phyloP scores from a whole-genome alignment of 2,888 invertebrate genomes.

The Tachina lurida region DNA sequence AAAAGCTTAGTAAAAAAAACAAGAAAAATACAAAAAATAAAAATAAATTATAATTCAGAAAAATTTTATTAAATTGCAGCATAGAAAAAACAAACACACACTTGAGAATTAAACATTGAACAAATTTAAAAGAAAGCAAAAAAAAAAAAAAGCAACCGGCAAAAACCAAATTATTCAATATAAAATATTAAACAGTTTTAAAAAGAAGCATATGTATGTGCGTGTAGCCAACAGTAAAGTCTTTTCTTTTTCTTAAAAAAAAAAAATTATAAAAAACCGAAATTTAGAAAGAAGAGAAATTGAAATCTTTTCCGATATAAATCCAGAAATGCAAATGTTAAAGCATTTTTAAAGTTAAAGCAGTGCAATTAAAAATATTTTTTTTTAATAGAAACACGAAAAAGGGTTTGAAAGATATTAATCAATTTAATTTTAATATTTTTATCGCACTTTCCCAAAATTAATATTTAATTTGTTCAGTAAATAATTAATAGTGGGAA shows the following conservation, averaged over 20 bases:
- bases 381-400: too few species aligned
- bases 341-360: too few species aligned
- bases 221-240: background rate
- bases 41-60: conserved; percentile 52
- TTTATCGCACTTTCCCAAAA: too few species aligned
- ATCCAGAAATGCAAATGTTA: background rate
- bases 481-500: too few species aligned
- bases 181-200: conserved; percentile 21
- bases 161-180: conserved; percentile 41
- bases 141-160: background rate
- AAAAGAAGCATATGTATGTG: background rate
- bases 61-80: conserved; percentile 56
- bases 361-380: too few species aligned
- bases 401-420: too few species aligned
- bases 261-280: background rate
- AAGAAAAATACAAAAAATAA: conserved; percentile 63
- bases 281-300: background rate
- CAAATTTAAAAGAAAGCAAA: conserved; percentile 25
- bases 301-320: conserved; percentile 6
- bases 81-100: conserved; percentile 14
- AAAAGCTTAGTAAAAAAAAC: conserved; percentile 70
- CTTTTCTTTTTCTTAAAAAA: background rate
- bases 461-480: too few species aligned
- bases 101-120: conserved; percentile 59
- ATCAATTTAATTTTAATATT: too few species aligned